Conservation (phyloP, 1,140 invertebrate genomes). For the Rhopalosiphum padi region DNA sequence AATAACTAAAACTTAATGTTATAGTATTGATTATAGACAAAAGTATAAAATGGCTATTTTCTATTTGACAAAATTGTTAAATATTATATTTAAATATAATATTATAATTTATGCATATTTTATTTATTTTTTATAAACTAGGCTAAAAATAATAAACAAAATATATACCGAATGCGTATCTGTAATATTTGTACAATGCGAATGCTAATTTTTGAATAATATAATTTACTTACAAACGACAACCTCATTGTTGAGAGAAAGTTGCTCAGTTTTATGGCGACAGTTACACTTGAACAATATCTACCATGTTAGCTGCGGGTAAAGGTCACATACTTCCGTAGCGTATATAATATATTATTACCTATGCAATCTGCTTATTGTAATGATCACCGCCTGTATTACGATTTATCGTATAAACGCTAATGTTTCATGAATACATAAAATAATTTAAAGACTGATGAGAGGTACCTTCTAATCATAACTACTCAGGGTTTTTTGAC, state of each 20-base stretch:
- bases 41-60: neutral
- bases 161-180: neutral
- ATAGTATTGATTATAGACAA: neutral
- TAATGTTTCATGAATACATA: constrained; percentile 32
- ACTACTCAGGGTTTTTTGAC: neutral
- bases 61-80: neutral
- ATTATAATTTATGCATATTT: too few species aligned
- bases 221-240: constrained; percentile 13
- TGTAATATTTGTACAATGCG: neutral
- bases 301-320: neutral
- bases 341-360: neutral
- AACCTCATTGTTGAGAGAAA: constrained; percentile 35
- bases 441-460: constrained; percentile 30
- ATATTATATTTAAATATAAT: neutral
- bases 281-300: constrained; percentile 29
- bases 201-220: constrained; percentile 40
- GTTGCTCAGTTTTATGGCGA: constrained; percentile 4
- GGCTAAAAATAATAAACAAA: neutral
- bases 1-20: neutral
- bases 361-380: neutral
- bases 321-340: constrained; percentile 43
- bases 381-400: neutral
- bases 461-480: neutral
- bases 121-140: neutral
- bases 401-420: neutral